Evolutionary conservation across 2,797 vertebrate species (phyloP), one percentile per base, ranked within the genome.

Genomic region (Centropyge bicolor): DNA sequence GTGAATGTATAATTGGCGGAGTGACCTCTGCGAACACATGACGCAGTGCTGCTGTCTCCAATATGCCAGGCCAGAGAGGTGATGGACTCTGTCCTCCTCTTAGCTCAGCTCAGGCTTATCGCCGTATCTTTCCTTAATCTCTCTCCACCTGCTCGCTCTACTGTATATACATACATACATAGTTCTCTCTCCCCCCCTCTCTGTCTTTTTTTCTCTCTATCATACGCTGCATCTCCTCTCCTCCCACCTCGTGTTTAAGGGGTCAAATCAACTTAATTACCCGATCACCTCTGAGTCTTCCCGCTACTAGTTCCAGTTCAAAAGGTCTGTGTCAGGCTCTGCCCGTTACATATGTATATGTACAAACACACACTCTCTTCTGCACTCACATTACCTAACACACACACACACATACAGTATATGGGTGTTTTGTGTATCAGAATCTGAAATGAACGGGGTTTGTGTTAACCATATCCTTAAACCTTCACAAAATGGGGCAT

Each of bases 21-120:
- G 48, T 86, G 90, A 90, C 91, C 87, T 91, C 84, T 87, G 65
- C 80, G 70, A 84, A 40, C 65, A 59, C 62, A 68, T 56, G 71
- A 70, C 20, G 52, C 74, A n/a, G 43, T 54, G 57, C 65, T 49
- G 71, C 76, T 84, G 87, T 83, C 64, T 84, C 82, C 68, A 89
- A 69, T 80, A 80, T 84, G 76, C 40, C 69, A 24, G 77, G 76
- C 66, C 54, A 72, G 31, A 49, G 61, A 79, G 80, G 72, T 66
- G 86, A 86, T 62, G 60, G 70, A 70, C 74, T 84, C 71, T 77
- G 63, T 76, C 55, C 66, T 82, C 55, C 17, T 62, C 70, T 64
- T 1, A 46, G 27, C 55, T 74, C 56, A 55, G n/a, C 40, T 66
- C 63, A 40, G 6, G 31, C 66, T 73, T 75, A 64, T 80, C 49